These are phyloP conservation scores for Eristalinus sepulchralis DNA, from an alignment of 2,888 invertebrate species.

Conservation along the genomic window DNA sequence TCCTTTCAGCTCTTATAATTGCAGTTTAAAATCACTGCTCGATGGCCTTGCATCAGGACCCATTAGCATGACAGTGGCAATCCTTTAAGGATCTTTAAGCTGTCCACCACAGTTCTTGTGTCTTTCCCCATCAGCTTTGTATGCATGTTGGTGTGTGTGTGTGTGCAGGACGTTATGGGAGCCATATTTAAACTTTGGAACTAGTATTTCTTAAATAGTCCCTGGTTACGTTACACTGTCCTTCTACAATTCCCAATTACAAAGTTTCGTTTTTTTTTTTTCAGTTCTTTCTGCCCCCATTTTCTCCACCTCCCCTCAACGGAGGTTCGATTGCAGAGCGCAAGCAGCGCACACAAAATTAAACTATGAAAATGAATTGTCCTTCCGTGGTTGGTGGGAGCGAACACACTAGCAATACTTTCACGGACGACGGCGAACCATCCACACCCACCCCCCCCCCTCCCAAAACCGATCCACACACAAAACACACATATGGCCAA, in stretches of 20 bases:
- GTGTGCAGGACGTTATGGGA: background rate
- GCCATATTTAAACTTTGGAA: conserved; percentile 33
- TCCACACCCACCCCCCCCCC: conserved; percentile 33
- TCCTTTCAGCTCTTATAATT: background rate
- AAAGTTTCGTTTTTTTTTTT: conserved; percentile 39
- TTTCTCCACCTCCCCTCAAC: background rate
- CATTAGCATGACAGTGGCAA: background rate
- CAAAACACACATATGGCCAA: conserved; percentile 68
- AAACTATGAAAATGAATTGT: conserved; percentile 72
- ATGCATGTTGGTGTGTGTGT: background rate
- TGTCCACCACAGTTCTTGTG: background rate
- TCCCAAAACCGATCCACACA: background rate
- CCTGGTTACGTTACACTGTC: conserved; percentile 38
- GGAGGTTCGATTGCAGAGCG: conserved; percentile 53
- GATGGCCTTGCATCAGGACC: background rate
- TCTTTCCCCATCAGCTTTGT: too few species aligned
- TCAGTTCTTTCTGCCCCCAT: conserved; percentile 19
- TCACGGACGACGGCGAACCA: conserved; percentile 15
- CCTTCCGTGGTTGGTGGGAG: conserved; percentile 64
- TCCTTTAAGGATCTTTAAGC: background rate
- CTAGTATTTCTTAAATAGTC: conserved; percentile 49
- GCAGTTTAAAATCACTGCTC: background rate
- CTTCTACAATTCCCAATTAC: conserved; percentile 61
- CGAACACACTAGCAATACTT: conserved; percentile 16
- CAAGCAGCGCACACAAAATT: conserved; percentile 62